A percentile compares a stretch with the other conserved stretches of the same genome.
phyloP scores from a whole-genome alignment of 2,113 vertebrate species.

The Aptenodytes forsteri region DNA sequence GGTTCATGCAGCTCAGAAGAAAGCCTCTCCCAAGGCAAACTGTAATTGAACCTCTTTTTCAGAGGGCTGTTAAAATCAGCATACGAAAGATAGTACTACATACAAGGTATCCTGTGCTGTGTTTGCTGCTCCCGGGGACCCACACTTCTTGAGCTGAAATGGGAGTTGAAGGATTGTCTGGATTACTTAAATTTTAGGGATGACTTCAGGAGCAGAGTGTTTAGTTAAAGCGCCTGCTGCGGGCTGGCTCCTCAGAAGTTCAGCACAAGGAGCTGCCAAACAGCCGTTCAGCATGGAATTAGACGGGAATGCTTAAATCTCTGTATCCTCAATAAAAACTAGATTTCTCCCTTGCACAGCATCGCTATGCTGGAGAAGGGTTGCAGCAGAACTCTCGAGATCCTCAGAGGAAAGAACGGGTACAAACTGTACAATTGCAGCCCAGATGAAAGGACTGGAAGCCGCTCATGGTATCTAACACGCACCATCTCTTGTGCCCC shows the following conservation, averaged over 20 bases:
- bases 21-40: not conserved
- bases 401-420: not conserved
- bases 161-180: not conserved
- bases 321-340: not conserved
- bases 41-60: not conserved
- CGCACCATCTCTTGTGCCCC: not conserved
- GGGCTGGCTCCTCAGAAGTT: not conserved
- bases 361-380: accelerated
- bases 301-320: not conserved
- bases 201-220: not conserved
- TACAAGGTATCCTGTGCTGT: not conserved
- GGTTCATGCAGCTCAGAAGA: not conserved
- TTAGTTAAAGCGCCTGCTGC: not conserved
- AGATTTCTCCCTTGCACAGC: not conserved
- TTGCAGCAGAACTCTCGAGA: not conserved
- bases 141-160: not conserved
- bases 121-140: not conserved
- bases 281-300: not conserved
- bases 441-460: not conserved
- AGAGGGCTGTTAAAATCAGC: not conserved
- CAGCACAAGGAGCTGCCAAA: not conserved
- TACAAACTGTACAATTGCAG: not conserved
- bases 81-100: not conserved
- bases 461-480: accelerated
- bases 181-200: not conserved